These are phyloP conservation scores for Tupiocoris notatus DNA, from an alignment of 2,888 invertebrate species.

Conservation along the genomic window DNA sequence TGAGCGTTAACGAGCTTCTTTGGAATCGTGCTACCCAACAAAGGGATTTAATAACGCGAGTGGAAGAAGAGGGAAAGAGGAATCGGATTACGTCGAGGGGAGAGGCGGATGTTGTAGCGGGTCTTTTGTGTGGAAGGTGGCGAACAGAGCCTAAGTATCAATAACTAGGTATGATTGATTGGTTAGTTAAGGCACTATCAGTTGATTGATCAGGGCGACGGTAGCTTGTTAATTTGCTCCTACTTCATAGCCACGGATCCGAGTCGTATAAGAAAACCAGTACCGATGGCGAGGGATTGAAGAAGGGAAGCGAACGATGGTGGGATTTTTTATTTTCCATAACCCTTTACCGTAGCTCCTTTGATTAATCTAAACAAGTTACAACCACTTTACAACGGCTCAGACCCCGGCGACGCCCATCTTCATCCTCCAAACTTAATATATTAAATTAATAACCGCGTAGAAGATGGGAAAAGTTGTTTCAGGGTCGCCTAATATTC, in stretches of 20 bases:
- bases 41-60: slow-evolving; percentile 31
- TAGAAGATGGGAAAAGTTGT: slow-evolving; percentile 22
- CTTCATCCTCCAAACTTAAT: slow-evolving; percentile 41
- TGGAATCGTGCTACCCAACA: slow-evolving; percentile 10
- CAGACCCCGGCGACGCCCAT: slow-evolving; percentile 35
- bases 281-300: not conserved
- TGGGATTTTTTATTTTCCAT: slow-evolving; percentile 1
- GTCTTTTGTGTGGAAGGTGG: slow-evolving; percentile 42
- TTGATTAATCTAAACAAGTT: slow-evolving; percentile 47
- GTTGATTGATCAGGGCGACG: slow-evolving; percentile 47
- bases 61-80: not conserved
- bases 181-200: slow-evolving; percentile 48
- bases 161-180: slow-evolving; percentile 47
- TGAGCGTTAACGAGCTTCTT: slow-evolving; percentile 31
- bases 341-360: slow-evolving; percentile 1
- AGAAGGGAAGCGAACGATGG: not conserved
- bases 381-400: slow-evolving; percentile 46
- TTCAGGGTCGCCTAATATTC: slow-evolving; percentile 8
- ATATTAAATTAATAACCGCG: slow-evolving; percentile 45
- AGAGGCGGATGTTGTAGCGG: slow-evolving; percentile 39
- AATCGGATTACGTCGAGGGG: not conserved
- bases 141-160: slow-evolving; percentile 46
- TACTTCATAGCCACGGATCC: slow-evolving; percentile 35
- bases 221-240: slow-evolving; percentile 47
- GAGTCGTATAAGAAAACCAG: slow-evolving; percentile 19